phyloP scores from a whole-genome alignment of 2,888 invertebrate genomes.

The Andrena bicolor region DNA sequence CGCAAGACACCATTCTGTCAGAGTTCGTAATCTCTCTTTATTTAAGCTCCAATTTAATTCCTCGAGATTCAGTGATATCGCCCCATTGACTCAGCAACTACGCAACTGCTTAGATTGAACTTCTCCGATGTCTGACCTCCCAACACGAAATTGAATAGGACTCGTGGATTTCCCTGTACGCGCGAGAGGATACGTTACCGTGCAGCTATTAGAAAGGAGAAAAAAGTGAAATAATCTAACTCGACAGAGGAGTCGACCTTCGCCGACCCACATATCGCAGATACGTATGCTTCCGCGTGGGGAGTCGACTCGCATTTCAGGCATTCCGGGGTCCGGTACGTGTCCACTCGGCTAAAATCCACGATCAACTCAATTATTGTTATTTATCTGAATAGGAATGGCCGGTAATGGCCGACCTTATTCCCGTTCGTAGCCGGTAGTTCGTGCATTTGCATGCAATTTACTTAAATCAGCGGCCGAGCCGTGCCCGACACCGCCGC shows the following conservation, averaged over 20 bases:
- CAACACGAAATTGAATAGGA: no score
- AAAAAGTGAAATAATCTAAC: conserved; percentile 10
- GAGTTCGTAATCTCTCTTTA: no score
- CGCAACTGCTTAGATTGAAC: no score
- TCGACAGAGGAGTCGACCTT: conserved; percentile 27
- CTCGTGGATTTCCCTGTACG: no score
- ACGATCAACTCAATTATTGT: conserved; percentile 68
- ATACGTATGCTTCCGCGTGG: conserved; percentile 54
- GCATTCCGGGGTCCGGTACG: conserved; percentile 53
- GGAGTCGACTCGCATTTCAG: conserved; percentile 26
- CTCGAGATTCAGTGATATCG: no score
- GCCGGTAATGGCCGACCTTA: conserved; percentile 71
- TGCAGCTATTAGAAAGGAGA: conserved; percentile 3
- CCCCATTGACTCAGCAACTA: no score
- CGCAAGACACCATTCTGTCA: no score
- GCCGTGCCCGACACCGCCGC: conserved; percentile 65
- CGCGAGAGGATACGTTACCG: no score
- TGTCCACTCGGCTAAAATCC: conserved; percentile 58
- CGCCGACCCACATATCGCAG: neutral
- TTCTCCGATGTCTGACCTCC: no score
- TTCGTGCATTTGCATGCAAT: conserved; percentile 76
- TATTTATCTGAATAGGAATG: conserved; percentile 71
- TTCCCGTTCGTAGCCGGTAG: conserved; percentile 66
- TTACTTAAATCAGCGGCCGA: conserved; percentile 72
- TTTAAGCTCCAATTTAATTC: no score